Percentiles rank a stretch among this genome's conserved stretches.
phyloP scores from a whole-genome alignment of 2,888 invertebrate species.

The Seira musarum region DNA sequence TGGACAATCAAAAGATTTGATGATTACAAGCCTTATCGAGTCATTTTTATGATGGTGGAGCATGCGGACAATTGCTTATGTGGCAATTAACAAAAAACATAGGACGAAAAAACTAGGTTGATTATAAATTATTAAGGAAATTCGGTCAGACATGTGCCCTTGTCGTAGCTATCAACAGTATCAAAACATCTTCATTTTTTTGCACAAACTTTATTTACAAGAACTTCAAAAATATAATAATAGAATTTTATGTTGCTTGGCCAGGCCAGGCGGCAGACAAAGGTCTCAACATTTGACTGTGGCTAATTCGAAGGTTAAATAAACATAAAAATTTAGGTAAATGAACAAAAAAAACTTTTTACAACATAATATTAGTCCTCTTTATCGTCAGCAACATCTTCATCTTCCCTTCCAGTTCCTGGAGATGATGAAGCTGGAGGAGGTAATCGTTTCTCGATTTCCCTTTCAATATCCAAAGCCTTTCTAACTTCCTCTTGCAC shows the following conservation, averaged over 20 bases:
- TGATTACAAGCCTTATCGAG: conserved; percentile 5
- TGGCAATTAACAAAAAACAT: too few species aligned
- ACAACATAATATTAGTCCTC: too few species aligned
- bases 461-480: conserved; percentile 81
- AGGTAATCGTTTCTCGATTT: conserved; percentile 81
- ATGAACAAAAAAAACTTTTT: conserved; percentile 1
- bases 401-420: background rate
- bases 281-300: too few species aligned
- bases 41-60: background rate
- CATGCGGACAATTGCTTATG: too few species aligned
- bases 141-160: conserved; percentile 29
- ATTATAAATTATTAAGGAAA: conserved; percentile 40
- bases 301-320: conserved; percentile 36
- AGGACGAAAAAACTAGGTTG: conserved; percentile 36
- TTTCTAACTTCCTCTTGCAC: conserved; percentile 78
- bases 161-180: too few species aligned
- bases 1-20: too few species aligned
- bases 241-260: too few species aligned
- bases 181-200: too few species aligned
- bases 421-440: conserved; percentile 1
- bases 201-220: too few species aligned
- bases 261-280: too few species aligned
- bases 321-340: conserved; percentile 13
- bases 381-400: conserved; percentile 11
- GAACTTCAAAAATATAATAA: too few species aligned